phyloP scores from a whole-genome alignment of 1,140 invertebrate species.

The Hestina assimilis region DNA sequence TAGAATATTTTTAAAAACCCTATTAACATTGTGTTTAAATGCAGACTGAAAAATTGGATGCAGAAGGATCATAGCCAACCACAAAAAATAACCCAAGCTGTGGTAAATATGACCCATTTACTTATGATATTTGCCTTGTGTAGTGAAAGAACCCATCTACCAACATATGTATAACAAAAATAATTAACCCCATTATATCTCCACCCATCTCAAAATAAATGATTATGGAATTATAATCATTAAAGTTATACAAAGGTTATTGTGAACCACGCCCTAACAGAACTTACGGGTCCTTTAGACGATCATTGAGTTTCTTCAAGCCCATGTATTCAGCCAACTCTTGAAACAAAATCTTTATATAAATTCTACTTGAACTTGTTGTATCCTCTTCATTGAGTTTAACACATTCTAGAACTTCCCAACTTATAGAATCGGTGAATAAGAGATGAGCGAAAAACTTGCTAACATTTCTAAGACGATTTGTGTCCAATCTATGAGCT shows the following conservation, averaged over 20 bases:
- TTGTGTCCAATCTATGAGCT: slow-evolving; percentile 95
- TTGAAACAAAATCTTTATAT: slow-evolving; percentile 98
- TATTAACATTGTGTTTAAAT: too few species aligned
- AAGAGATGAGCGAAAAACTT: slow-evolving; percentile 98
- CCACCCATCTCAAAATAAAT: too few species aligned
- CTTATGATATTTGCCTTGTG: too few species aligned
- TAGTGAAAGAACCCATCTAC: too few species aligned
- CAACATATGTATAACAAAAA: too few species aligned
- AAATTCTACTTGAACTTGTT: slow-evolving; percentile 97
- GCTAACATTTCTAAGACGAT: slow-evolving; percentile 97
- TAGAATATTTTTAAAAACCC: too few species aligned
- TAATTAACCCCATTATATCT: too few species aligned
- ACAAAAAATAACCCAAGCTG: too few species aligned
- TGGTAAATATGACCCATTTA: too few species aligned
- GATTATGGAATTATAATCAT: too few species aligned
- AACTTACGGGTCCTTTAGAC: slow-evolving; percentile 89
- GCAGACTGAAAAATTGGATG: too few species aligned
- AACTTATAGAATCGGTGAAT: slow-evolving; percentile 97
- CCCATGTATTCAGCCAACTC: slow-evolving; percentile 98
- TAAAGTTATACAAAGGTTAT: neutral
- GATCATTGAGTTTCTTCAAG: slow-evolving; percentile 91
- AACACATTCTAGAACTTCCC: slow-evolving; percentile 93
- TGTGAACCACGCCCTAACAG: slow-evolving; percentile 21
- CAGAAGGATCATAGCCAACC: too few species aligned
- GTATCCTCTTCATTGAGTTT: slow-evolving; percentile 98